A percentile compares a stretch with the other conserved stretches of the same genome.
Conservation (phyloP, 2,113 vertebrate genomes). For the Petroica traversi region DNA sequence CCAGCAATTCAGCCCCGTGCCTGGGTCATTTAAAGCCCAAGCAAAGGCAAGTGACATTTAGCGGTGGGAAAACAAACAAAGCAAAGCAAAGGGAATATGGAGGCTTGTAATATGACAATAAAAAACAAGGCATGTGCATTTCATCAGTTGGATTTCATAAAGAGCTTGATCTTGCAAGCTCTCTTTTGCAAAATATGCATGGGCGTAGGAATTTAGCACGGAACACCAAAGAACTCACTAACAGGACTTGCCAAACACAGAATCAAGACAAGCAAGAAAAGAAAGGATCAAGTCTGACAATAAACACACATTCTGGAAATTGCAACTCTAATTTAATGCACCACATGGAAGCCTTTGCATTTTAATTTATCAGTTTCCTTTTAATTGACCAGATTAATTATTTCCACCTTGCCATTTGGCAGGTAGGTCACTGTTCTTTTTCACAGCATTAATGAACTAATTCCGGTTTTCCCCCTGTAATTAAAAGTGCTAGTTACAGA, state of each 20-base stretch:
- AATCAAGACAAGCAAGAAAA: neutral
- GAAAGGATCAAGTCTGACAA: neutral
- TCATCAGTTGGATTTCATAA: neutral
- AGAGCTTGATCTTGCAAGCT: neutral
- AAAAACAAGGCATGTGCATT: neutral
- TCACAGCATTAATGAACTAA: slow-evolving; percentile 75
- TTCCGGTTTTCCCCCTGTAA: slow-evolving; percentile 64
- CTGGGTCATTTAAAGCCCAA: slow-evolving; percentile 19
- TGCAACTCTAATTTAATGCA: slow-evolving; percentile 26
- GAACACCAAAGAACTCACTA: rapidly evolving
- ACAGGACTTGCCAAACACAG: slow-evolving; percentile 2
- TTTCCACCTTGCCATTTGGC: slow-evolving; percentile 79
- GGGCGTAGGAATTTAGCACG: neutral
- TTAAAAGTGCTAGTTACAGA: slow-evolving; percentile 68
- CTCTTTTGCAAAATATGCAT: neutral
- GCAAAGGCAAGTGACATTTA: slow-evolving; percentile 47
- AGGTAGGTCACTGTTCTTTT: slow-evolving; percentile 76
- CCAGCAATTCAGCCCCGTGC: neutral
- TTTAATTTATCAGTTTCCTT: slow-evolving; percentile 77
- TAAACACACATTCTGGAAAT: slow-evolving; percentile 12
- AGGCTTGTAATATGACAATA: neutral
- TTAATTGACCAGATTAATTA: slow-evolving; percentile 82
- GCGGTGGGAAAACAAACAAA: neutral
- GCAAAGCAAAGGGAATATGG: neutral
- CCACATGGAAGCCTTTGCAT: slow-evolving; percentile 52